Conservation (phyloP, 37 sponge, comb jelly and placozoan species). For the Chondrilla cf. caribensis region DNA sequence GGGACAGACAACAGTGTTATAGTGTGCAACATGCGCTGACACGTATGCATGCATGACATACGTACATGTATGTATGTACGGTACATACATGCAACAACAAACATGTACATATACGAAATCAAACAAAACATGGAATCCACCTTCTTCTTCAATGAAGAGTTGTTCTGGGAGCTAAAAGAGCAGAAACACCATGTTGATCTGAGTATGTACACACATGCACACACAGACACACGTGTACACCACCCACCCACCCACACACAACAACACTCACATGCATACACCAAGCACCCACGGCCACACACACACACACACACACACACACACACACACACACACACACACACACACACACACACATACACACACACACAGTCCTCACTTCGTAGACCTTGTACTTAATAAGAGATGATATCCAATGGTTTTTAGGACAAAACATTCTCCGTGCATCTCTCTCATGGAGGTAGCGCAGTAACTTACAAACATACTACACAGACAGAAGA, state of each 20-base stretch:
- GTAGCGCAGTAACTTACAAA: conserved; percentile 37
- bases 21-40: no score
- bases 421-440: conserved; percentile 40
- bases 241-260: no score
- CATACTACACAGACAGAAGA: not conserved
- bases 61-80: no score
- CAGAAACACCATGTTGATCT: not conserved
- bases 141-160: conserved; percentile 13
- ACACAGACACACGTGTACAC: no score
- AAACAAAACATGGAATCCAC: not conserved
- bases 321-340: no score
- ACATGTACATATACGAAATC: not conserved
- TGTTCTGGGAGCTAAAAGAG: not conserved
- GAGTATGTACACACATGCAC: no score
- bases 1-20: not conserved
- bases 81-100: not conserved
- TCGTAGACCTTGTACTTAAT: not conserved
- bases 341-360: no score
- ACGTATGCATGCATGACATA: no score
- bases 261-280: no score
- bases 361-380: not conserved
- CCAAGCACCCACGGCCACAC: no score
- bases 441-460: conserved; percentile 63
- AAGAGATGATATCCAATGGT: conserved; percentile 44
- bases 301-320: no score